Percentiles rank a stretch among this genome's conserved stretches.
Evolutionary conservation across 2,113 vertebrate genomes (phyloP).

Genomic region (Ictalurus furcatus): DNA sequence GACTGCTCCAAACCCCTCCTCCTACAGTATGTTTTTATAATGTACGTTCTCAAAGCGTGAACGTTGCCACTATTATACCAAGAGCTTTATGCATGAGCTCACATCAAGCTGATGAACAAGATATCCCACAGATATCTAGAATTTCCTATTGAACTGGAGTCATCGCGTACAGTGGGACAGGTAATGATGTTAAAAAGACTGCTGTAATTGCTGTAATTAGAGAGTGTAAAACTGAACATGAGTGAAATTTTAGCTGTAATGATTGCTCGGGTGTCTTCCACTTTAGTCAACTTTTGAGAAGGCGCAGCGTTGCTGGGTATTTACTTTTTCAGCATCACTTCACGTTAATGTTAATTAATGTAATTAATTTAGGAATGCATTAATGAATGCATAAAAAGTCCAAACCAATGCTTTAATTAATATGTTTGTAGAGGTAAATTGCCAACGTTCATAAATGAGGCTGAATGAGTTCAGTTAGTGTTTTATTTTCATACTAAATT

Average conservation of each 20-base stretch:
- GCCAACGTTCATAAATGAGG: not conserved
- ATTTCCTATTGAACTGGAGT: not conserved
- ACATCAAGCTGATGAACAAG: not conserved
- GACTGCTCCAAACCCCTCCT: not conserved
- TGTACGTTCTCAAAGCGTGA: not conserved
- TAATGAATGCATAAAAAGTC: not conserved
- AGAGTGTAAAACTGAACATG: not conserved
- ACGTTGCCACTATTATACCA: not conserved
- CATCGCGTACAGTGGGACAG: not conserved
- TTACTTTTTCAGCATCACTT: not conserved
- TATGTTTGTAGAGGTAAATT: not conserved
- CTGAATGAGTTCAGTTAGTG: not conserved
- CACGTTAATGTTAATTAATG: not conserved
- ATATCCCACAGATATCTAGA: not conserved
- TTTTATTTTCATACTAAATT: not conserved
- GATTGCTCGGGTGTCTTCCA: not conserved
- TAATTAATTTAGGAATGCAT: not conserved
- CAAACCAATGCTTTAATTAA: not conserved
- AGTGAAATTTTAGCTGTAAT: not conserved
- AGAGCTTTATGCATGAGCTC: not conserved
- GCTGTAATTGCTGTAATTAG: not conserved
- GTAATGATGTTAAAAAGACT: not conserved
- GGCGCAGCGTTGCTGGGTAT: not conserved
- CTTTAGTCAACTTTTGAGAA: not conserved
- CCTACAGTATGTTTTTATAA: not conserved